Evolutionary conservation across 2,888 invertebrate species (phyloP), one percentile per base, ranked within the genome.

Genomic region (Cyclophora albipunctata): DNA sequence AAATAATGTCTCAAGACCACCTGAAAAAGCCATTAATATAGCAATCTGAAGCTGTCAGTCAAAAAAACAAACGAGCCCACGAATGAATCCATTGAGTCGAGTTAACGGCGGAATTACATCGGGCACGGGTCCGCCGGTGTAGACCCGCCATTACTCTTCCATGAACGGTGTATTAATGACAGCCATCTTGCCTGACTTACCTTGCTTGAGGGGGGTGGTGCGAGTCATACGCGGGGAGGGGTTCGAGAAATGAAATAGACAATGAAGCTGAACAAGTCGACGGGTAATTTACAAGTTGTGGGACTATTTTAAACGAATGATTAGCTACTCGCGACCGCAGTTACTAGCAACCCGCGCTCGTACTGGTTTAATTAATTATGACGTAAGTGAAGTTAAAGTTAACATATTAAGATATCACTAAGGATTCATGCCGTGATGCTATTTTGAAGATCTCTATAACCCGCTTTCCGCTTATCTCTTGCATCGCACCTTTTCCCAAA

Each of bases 181-280:
- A 72, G 68, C 68, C 79, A 72, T 78, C 82, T 78, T 78, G 79
- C 75, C 78, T 78, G 80, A 79, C 81, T 81, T 83, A 84, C 84
- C 84, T 84, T 79, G 68, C 65, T 60, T 55, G 55, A 57, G 60
- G 53, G 47, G 51, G 20, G 34, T 53, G 64, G 67, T n/a, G 3
- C 50, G 55, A 69, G 55, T 2, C 2, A 58, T 3, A 40, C 20
- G 20, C 20, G 20, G 20, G 20, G 20, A 20, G 20, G 20, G 20
- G 20, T 20, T 20, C 2, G 20, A 20, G 1, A 20, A 20, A 20
- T 20, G 20, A 20, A 20, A 20, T 20, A 20, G 20, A 20, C 20
- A 20, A 20, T 20, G 1, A 20, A 20, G 20, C 20, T 20, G 20
- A 20, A 20, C 20, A 20, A 20, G 20, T 20, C 20, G 1, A 20